Conservation (phyloP, 2,888 invertebrate genomes). For the Drosophila diplacantha region DNA sequence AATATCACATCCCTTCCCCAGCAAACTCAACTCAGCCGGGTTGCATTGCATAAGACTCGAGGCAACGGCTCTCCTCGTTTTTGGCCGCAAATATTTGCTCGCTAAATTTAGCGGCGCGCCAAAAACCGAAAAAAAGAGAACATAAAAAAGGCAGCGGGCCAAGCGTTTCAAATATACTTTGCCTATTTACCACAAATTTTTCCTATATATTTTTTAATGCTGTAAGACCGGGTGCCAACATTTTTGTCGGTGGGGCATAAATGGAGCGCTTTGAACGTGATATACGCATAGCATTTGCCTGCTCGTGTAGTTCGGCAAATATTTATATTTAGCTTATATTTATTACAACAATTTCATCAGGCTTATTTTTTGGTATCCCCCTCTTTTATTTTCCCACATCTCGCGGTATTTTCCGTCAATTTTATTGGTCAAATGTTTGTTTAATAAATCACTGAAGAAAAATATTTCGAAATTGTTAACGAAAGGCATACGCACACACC, state of each 20-base stretch:
- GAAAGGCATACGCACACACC: not conserved
- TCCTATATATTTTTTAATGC: slow-evolving; percentile 27
- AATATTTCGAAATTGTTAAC: slow-evolving; percentile 31
- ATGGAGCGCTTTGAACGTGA: slow-evolving; percentile 55
- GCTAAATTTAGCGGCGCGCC: slow-evolving; percentile 69
- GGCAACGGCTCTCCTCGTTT: slow-evolving; percentile 42
- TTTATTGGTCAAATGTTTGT: slow-evolving; percentile 62
- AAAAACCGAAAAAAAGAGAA: slow-evolving; percentile 45
- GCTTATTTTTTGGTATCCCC: slow-evolving; percentile 4
- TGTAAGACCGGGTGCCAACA: slow-evolving; percentile 62
- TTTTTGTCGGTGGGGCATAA: slow-evolving; percentile 48
- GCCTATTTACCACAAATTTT: slow-evolving; percentile 41
- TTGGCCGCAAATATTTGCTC: slow-evolving; percentile 62
- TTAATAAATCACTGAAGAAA: slow-evolving; percentile 53
- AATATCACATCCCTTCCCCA: slow-evolving; percentile 18
- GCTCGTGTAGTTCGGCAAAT: slow-evolving; percentile 38
- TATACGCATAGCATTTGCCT: slow-evolving; percentile 50
- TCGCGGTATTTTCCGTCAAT: slow-evolving; percentile 52
- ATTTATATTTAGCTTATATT: slow-evolving; percentile 41
- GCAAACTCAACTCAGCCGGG: slow-evolving; percentile 38
- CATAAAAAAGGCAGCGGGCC: slow-evolving; percentile 45
- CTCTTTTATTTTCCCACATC: not conserved
- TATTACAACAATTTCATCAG: slow-evolving; percentile 33
- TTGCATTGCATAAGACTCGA: slow-evolving; percentile 62
- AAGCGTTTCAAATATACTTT: slow-evolving; percentile 49